Base-by-base conservation (phyloP, 2,888 invertebrate genomes). In the Rutpela maculata region DNA sequence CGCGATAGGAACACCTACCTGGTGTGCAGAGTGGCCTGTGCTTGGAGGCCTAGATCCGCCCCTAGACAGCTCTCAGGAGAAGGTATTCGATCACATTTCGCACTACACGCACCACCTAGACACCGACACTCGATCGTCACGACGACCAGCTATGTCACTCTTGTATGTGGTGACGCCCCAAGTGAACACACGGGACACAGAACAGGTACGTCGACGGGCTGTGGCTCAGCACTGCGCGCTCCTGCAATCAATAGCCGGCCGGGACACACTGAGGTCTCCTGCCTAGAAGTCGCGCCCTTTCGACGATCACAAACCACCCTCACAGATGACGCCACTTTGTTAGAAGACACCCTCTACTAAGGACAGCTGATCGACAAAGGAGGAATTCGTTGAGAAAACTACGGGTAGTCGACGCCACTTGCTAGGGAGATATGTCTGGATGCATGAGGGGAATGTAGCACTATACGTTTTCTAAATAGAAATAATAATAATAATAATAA, bases 211-310 rank as follows among this genome's bases (percentile, higher is more conserved):
- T 63, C 62, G 72, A 80, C 82, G 82, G 82, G 82, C 82, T 82
- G 82, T 82, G 82, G 82, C 82, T 82, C 81, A 76, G 80, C 81
- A 80, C 80, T 82, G 81, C 82, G 82, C 82, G 80, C 82, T 81
- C 71, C 82, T 75, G 79, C 82, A 82, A 82, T 82, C 82, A 82
- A 82, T 82, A 82, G 82, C 80, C 81, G 81, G 81, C 82, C 82
- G 82, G 82, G 82, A 77, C 80, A 81, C 79, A 80, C 80, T 81
- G 80, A 74, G 76, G 78, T 72, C 76, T 75, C 76, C 76, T 71
- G 77, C 75, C 76, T 68, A 60, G 68, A 77, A 71, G 76, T 79
- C 77, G 78, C 76, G 76, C 81, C 80, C 78, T 78, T 78, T 77
- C 56, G 74, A 43, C 76, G 74, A 66, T 76, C 69, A 56, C 62